A percentile compares a stretch with the other conserved stretches of the same genome.
Evolutionary conservation across 2,113 vertebrate genomes (phyloP).

Genomic region (Siniperca chuatsi): DNA sequence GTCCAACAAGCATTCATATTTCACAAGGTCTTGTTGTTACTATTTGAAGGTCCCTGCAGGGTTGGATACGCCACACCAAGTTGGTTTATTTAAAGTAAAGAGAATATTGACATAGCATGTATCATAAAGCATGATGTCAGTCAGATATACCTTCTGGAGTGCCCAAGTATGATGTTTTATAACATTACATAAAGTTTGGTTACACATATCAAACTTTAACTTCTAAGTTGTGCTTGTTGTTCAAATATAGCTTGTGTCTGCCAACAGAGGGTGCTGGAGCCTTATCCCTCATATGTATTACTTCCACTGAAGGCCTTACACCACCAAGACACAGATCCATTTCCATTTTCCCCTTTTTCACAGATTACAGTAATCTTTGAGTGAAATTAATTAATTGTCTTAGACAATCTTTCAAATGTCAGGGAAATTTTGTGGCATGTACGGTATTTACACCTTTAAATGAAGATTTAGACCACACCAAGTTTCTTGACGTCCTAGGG

Average conservation of each 20-base stretch:
- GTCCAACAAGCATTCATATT: not conserved
- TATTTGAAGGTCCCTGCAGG: not conserved
- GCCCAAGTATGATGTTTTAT: not conserved
- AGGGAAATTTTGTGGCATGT: not conserved
- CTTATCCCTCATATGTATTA: not conserved
- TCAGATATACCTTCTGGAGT: not conserved
- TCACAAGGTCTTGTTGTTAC: not conserved
- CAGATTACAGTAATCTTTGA: not conserved
- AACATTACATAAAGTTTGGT: not conserved
- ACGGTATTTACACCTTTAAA: not conserved
- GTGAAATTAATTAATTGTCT: not conserved
- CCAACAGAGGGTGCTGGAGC: slow-evolving; percentile 35
- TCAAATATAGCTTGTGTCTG: not conserved
- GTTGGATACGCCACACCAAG: not conserved
- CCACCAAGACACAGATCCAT: not conserved
- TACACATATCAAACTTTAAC: not conserved
- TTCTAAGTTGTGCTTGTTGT: not conserved
- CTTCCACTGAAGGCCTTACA: not conserved
- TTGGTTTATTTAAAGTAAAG: not conserved
- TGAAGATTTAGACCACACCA: not conserved
- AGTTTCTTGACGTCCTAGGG: not conserved
- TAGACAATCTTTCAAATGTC: not conserved
- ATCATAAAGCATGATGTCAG: not conserved
- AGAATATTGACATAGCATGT: not conserved
- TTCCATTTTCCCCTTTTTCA: not conserved